These are phyloP conservation scores for Potamarius usumacintae DNA, from an alignment of 2,113 vertebrate species.

Conservation along the genomic window DNA sequence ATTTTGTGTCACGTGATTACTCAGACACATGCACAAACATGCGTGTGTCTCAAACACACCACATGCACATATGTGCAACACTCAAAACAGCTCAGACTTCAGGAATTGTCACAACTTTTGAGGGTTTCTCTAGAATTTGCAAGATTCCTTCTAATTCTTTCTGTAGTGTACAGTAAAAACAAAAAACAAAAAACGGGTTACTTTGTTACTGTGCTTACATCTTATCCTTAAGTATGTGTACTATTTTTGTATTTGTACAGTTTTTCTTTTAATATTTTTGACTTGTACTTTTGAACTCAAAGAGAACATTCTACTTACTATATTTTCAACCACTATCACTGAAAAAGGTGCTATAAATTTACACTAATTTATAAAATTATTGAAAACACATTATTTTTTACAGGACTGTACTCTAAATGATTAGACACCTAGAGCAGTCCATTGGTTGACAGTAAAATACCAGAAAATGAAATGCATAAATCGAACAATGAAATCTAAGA, in stretches of 20 bases:
- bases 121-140: neutral
- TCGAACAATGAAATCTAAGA: neutral
- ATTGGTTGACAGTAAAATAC: neutral
- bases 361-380: neutral
- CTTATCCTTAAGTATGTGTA: neutral
- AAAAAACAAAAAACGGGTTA: neutral
- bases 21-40: constrained; percentile 30
- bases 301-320: neutral
- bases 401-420: neutral
- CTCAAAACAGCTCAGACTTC: neutral
- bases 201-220: neutral
- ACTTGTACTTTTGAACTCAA: neutral
- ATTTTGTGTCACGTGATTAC: constrained; percentile 16
- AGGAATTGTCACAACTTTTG: neutral
- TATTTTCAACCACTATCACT: neutral
- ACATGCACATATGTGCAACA: neutral
- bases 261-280: neutral
- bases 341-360: neutral
- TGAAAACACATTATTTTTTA: neutral
- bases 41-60: neutral
- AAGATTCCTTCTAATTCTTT: neutral
- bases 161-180: neutral
- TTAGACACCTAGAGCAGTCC: neutral
- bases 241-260: neutral
- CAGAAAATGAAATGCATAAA: neutral